Evolutionary conservation across 2,888 invertebrate genomes (phyloP), one percentile per base, ranked within the genome.

Genomic region (Eupithecia dodoneata): DNA sequence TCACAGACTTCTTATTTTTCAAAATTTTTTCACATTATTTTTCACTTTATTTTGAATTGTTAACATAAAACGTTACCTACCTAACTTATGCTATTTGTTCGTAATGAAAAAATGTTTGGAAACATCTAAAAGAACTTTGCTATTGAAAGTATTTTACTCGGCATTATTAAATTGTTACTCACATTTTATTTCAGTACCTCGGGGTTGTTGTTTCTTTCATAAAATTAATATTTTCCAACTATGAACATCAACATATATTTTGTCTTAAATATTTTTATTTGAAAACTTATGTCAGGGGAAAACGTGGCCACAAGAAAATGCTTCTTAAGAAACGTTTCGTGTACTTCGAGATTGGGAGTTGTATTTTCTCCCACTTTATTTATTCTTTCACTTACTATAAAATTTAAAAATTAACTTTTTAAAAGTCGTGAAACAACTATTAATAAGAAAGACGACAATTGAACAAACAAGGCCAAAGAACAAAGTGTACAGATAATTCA

Each of bases 1-100:
- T 76, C 65, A 47, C 71, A 76, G 71, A 69, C 69, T 63, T 73
- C 69, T 74, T 47, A 52, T 71, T 72, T 78, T 75, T 69, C 45
- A n/a, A 77, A 79, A 77, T 63, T 76, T 80, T 80, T 76, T 75
- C 49, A 76, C 70, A 73, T 72, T 76, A 80, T 76, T 63, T 73
- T 80, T 80, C 75, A n/a, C 75, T 52, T 44, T 80, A 80, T 78
- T 79, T 75, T 77, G 79, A 79, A 79, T 75, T 80, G 74, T 77
- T 76, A 49, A 52, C 71, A 69, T 72, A 72, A 67, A 75, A 73
- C 45, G 42, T 49, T 74, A 77, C n/a, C 76, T 75, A 77, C 13
- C 75, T 66, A 59, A 65, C 52, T 77, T 76, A 55, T 55, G 66
- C 18, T 76, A 70, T 78, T 78, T 78, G 71, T 72, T 74, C 42